Evolutionary conservation across 2,797 vertebrate genomes (phyloP), one percentile per base, ranked within the genome.

Genomic region (Dicrostonyx torquatus): DNA sequence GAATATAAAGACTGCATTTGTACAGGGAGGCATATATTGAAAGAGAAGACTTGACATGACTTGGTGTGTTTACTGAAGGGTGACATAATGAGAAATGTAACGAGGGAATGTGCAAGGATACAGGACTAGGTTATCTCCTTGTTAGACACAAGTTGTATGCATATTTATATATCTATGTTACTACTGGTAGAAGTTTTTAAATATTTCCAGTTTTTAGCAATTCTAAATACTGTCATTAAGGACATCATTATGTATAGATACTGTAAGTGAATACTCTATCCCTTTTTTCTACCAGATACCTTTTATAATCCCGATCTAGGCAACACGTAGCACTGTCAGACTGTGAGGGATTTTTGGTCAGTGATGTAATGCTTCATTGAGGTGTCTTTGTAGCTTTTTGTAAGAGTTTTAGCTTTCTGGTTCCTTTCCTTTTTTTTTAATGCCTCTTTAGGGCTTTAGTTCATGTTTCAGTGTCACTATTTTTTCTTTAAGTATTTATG

Each of bases 51-150:
- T 14, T 92, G 37, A 37, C 9, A 12, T 84, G 58, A 87, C 34
- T 78, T 78, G 62, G 31, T 62, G 40, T 84, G 80, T 83, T 43
- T 60, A 20, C 62, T 75, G 15, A 92, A 68, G 80, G 15, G 6
- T 70, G 58, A 70, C 11, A 17, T 93, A 78, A 85, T 96, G 24
- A 87, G 37, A 96, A 87, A 80, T 85, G 58, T 76, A 45, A 22
- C 73, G 15, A 40, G 89, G 37, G 12, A 85, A 13, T 77, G 68
- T 12, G 78, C 75, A 83, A 93, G 45, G n/a, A 8, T 68, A 66
- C 90, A 89, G 84, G 29, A 45, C 26, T 75, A 31, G 58, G 53
- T 43, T 94, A 72, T 17, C 26, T 70, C 87, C 20, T 5, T 93
- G 50, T 92, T 48, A 8, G 17, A 64, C 62, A 53, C 34, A 34